phyloP scores from a whole-genome alignment of 2,797 vertebrate genomes.

The Amblyraja radiata region DNA sequence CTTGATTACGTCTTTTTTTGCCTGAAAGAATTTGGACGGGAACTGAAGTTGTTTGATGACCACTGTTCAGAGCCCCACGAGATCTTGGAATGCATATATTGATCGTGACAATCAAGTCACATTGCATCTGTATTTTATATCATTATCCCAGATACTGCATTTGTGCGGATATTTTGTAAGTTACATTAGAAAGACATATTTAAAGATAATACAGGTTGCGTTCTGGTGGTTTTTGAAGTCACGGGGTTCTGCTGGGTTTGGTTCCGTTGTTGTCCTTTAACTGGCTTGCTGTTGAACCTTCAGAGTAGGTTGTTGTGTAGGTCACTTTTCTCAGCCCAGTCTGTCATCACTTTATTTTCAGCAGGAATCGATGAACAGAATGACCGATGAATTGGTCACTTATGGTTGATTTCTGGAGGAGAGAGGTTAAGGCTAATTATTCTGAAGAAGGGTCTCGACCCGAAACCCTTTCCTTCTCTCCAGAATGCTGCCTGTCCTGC shows the following conservation, averaged over 20 bases:
- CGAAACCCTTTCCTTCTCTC: too few relatives aligned
- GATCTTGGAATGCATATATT: not conserved
- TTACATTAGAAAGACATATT: not conserved
- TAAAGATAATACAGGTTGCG: not conserved
- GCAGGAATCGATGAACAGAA: not conserved
- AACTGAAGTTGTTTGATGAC: not conserved
- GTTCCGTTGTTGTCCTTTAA: not conserved
- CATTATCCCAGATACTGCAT: not conserved
- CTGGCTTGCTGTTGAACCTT: not conserved
- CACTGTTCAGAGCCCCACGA: not conserved
- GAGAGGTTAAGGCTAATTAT: not conserved
- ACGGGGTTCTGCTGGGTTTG: not conserved
- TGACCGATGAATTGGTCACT: not conserved
- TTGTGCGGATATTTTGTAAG: not conserved
- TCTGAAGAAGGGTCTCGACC: too few relatives aligned
- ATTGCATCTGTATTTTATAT: not conserved
- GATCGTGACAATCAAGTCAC: not conserved
- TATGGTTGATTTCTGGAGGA: too few relatives aligned
- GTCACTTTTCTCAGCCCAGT: not conserved
- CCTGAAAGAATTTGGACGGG: not conserved
- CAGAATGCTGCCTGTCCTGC: too few relatives aligned
- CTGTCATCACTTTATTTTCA: not conserved
- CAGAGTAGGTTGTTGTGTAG: not conserved
- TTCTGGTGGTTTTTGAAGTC: not conserved
- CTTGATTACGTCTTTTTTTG: not conserved